These are phyloP conservation scores for Orycteropus afer DNA, from an alignment of 2,113 vertebrate genomes.

Conservation along the genomic window DNA sequence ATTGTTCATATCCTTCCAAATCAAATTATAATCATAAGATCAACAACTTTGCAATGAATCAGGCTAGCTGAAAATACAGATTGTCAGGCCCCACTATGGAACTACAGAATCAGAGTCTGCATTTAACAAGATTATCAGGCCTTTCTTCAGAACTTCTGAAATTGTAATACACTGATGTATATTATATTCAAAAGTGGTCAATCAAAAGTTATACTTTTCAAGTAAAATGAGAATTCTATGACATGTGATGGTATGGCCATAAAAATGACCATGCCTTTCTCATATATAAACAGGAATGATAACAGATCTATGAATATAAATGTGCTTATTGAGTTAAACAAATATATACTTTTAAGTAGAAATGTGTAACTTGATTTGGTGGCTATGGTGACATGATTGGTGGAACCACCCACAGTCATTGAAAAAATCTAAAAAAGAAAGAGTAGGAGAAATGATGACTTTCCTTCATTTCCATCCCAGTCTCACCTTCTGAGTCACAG, in stretches of 20 bases:
- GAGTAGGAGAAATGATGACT: not conserved
- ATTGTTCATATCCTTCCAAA: no score
- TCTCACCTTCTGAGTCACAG: not conserved
- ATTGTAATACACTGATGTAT: fast-evolving
- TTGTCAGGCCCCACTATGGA: fast-evolving
- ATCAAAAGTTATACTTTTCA: no score
- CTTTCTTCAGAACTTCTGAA: not conserved
- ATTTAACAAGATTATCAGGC: not conserved
- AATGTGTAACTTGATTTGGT: not conserved
- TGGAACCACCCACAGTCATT: conserved; percentile 27
- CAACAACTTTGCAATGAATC: fast-evolving
- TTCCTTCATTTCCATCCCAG: not conserved
- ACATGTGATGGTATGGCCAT: fast-evolving
- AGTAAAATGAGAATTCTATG: not conserved
- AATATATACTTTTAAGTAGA: not conserved
- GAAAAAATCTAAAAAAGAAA: conserved; percentile 24
- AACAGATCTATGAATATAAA: fast-evolving
- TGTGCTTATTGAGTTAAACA: not conserved
- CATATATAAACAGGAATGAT: not conserved
- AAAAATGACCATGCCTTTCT: not conserved
- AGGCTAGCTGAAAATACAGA: not conserved
- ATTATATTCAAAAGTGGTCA: not conserved
- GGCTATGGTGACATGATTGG: not conserved
- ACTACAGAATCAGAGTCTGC: not conserved
- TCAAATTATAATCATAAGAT: not conserved